Percentiles rank a stretch among this genome's conserved stretches.
Evolutionary conservation across 2,888 invertebrate genomes (phyloP).

Genomic region (Geophilus truncorum): DNA sequence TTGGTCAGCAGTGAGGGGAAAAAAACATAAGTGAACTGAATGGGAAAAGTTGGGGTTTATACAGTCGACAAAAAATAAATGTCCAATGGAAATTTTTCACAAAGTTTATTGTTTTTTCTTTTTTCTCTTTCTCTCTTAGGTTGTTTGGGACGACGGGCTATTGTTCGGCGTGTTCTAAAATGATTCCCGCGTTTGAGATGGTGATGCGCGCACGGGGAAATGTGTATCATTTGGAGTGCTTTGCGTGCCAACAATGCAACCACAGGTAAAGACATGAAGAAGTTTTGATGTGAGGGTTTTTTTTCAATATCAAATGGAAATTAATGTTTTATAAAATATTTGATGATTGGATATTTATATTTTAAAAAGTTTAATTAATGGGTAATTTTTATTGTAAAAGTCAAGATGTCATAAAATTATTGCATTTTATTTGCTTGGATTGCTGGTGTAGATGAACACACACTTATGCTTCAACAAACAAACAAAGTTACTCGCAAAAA

Average conservation of each 20-base stretch:
- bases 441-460: no score
- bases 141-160: conserved; percentile 85
- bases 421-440: no score
- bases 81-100: not conserved
- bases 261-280: conserved; percentile 50
- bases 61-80: not conserved
- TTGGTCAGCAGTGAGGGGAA: not conserved
- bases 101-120: not conserved
- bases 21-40: not conserved
- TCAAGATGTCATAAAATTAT: no score
- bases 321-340: not conserved
- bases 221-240: conserved; percentile 93
- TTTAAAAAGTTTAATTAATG: no score
- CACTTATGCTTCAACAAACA: no score
- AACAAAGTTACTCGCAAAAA: not conserved
- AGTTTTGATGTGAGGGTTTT: no score
- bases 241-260: conserved; percentile 65
- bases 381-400: no score
- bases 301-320: not conserved
- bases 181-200: conserved; percentile 87
- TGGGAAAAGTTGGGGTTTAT: not conserved
- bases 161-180: conserved; percentile 86
- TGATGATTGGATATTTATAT: no score
- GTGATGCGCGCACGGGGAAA: conserved; percentile 74
- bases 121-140: conserved; percentile 54